Evolutionary conservation across 1,140 invertebrate species (phyloP).

Genomic region (Coenobita brevimanus): DNA sequence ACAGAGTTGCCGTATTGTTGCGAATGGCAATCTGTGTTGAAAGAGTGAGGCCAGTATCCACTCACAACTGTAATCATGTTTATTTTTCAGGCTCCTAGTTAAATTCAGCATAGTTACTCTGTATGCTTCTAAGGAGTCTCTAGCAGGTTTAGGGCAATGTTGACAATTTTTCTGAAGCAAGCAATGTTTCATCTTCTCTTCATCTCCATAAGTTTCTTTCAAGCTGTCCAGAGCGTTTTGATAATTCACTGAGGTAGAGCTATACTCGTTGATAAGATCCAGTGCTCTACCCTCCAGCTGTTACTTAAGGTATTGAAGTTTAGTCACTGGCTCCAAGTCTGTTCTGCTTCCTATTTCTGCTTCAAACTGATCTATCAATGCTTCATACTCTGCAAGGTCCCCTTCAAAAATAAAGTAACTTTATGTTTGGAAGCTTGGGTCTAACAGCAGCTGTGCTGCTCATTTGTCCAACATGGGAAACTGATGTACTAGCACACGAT

Average conservation of each 20-base stretch:
- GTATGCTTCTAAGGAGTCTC: no score
- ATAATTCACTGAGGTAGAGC: neutral
- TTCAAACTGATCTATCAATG: slow-evolving; percentile 19
- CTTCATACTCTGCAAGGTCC: slow-evolving; percentile 3
- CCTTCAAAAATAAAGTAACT: neutral
- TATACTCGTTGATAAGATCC: neutral
- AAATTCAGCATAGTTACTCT: no score
- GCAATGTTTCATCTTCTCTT: slow-evolving; percentile 15
- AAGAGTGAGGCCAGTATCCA: no score
- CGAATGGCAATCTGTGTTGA: no score
- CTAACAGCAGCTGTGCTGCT: neutral
- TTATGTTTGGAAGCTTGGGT: neutral
- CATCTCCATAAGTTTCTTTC: slow-evolving; percentile 10
- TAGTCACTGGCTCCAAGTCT: slow-evolving; percentile 4
- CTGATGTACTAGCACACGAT: no score
- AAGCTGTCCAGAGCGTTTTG: slow-evolving; percentile 7
- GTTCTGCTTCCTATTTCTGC: neutral
- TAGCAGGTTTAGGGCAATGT: no score
- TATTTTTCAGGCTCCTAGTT: no score
- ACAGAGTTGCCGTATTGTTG: no score
- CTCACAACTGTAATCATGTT: no score
- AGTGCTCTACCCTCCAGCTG: slow-evolving; percentile 9
- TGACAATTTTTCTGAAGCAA: neutral
- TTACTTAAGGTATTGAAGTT: neutral
- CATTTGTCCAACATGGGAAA: neutral